Evolutionary conservation across 2,797 vertebrate species (phyloP).

Genomic region (Artibeus lituratus): DNA sequence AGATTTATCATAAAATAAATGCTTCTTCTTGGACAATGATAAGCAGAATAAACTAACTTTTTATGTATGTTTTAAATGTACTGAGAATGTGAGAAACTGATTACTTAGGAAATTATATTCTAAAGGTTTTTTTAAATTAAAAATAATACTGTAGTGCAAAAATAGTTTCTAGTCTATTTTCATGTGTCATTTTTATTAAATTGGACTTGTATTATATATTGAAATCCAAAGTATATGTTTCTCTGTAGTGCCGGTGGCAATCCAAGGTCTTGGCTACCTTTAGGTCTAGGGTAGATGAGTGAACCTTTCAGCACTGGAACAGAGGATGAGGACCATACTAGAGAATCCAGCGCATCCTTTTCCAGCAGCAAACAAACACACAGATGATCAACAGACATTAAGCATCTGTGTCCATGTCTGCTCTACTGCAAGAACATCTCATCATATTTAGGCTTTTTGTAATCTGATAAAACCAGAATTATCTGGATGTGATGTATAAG

Average conservation of each 20-base stretch:
- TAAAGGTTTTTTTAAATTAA: background rate
- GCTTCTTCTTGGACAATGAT: background rate
- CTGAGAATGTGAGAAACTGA: background rate
- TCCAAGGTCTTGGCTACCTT: background rate
- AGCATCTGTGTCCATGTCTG: background rate
- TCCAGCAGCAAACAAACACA: background rate
- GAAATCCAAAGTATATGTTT: background rate
- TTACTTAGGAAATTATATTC: background rate
- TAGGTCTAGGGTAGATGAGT: background rate
- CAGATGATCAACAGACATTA: background rate
- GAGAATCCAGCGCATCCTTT: background rate
- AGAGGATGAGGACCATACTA: background rate
- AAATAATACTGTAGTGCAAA: background rate
- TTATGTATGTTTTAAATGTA: background rate
- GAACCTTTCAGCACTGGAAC: background rate
- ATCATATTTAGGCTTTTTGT: background rate
- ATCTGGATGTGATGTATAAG: background rate
- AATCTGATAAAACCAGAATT: constrained; percentile 26
- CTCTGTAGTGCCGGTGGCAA: background rate
- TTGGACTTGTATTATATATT: background rate
- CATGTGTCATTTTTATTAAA: background rate
- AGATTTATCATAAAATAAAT: background rate
- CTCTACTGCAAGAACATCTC: background rate
- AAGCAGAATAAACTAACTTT: background rate
- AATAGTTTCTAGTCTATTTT: background rate